phyloP scores from a whole-genome alignment of 2,888 invertebrate genomes.

The Eristalis tenax region DNA sequence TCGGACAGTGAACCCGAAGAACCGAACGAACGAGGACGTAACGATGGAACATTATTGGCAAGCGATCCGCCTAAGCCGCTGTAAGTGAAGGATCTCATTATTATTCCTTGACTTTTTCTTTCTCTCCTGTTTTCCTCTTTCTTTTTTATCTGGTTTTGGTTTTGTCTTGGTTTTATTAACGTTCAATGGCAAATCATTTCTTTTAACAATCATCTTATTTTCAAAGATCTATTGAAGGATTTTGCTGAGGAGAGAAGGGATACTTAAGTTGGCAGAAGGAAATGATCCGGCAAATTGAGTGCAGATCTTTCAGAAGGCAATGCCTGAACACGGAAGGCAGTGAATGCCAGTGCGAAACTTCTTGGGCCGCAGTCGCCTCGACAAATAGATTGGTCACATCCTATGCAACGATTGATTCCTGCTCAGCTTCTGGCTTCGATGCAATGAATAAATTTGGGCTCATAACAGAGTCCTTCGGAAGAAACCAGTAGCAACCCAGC shows the following conservation, averaged over 20 bases:
- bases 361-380: too few species aligned
- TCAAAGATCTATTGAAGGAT: slow-evolving; percentile 49
- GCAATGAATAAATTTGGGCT: too few species aligned
- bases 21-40: slow-evolving; percentile 89
- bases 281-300: too few species aligned
- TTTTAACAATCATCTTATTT: not conserved
- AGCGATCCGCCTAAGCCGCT: slow-evolving; percentile 98
- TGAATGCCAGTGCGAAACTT: too few species aligned
- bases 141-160: not conserved
- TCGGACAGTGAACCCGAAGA: slow-evolving; percentile 92
- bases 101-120: slow-evolving; percentile 20
- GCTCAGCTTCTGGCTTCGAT: not conserved
- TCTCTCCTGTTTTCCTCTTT: slow-evolving; percentile 8
- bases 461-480: too few species aligned
- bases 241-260: not conserved
- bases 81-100: slow-evolving; percentile 84
- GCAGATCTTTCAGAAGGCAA: too few species aligned
- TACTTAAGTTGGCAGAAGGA: too few species aligned
- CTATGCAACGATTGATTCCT: too few species aligned
- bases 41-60: slow-evolving; percentile 96
- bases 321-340: too few species aligned
- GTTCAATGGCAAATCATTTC: not conserved
- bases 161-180: not conserved
- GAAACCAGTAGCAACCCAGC: too few species aligned
- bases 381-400: too few species aligned